A percentile compares a stretch with the other conserved stretches of the same genome.
Evolutionary conservation across 2,888 invertebrate species (phyloP).

Genomic region (Oscheius myriophilus): DNA sequence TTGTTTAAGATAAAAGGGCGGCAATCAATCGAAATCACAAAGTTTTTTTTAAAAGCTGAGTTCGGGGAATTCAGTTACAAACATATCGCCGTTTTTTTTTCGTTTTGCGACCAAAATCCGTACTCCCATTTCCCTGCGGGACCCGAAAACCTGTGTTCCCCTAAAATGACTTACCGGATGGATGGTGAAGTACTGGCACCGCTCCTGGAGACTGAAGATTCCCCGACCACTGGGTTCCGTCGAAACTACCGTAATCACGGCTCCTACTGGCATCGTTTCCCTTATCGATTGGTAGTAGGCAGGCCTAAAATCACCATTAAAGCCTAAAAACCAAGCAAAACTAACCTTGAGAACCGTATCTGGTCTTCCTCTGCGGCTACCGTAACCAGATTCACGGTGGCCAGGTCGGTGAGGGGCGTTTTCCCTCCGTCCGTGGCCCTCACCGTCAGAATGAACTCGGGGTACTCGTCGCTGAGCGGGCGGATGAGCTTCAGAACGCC

Average conservation of each 20-base stretch:
- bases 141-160: no score
- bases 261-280: conserved; percentile 43
- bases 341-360: conserved; percentile 32
- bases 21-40: no score
- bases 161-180: conserved; percentile 34
- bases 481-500: conserved; percentile 55
- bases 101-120: no score
- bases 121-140: no score
- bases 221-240: conserved; percentile 35
- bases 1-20: no score
- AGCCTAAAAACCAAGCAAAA: not conserved
- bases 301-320: conserved; percentile 6
- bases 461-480: conserved; percentile 62
- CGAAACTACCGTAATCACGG: conserved; percentile 37
- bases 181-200: conserved; percentile 47
- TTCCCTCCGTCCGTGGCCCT: conserved; percentile 77
- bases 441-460: conserved; percentile 85
- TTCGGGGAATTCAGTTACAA: no score
- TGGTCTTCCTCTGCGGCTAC: conserved; percentile 21
- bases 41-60: no score
- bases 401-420: conserved; percentile 75
- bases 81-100: no score
- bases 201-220: conserved; percentile 31
- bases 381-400: conserved; percentile 84
- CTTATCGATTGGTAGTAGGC: conserved; percentile 25